Evolutionary conservation across 2,888 invertebrate genomes (phyloP).

Genomic region (Miltochrista miniata): DNA sequence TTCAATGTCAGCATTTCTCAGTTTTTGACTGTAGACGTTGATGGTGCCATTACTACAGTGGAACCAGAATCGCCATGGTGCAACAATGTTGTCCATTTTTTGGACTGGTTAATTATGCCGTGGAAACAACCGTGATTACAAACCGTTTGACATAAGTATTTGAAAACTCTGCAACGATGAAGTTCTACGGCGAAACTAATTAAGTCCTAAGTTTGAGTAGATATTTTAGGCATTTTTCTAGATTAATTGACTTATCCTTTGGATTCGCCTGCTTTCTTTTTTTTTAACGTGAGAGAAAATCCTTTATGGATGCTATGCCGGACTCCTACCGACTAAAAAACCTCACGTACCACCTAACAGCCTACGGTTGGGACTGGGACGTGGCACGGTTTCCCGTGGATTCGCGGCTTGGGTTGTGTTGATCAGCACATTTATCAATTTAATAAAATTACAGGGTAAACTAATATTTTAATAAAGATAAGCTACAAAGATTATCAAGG

Average conservation of each 20-base stretch:
- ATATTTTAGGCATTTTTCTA: slow-evolving; percentile 14
- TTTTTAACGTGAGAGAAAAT: no score
- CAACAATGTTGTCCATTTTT: slow-evolving; percentile 52
- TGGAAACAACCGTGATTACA: slow-evolving; percentile 55
- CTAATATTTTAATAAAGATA: no score
- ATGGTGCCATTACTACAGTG: slow-evolving; percentile 22
- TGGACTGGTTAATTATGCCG: slow-evolving; percentile 54
- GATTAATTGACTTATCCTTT: no score
- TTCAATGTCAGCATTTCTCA: slow-evolving; percentile 8
- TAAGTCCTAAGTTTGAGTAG: slow-evolving; percentile 1
- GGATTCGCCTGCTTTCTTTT: no score
- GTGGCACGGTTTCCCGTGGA: no score
- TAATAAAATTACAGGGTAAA: no score
- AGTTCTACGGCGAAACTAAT: slow-evolving; percentile 16
- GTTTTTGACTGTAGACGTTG: slow-evolving; percentile 6
- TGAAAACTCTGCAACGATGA: slow-evolving; percentile 44
- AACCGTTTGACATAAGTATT: slow-evolving; percentile 53
- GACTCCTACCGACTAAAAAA: no score
- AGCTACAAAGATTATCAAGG: not conserved
- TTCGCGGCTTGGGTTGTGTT: no score
- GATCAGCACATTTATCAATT: no score
- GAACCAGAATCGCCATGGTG: slow-evolving; percentile 41
- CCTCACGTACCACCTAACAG: no score
- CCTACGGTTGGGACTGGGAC: no score
- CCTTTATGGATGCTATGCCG: no score